These are phyloP conservation scores for Oscheius sp. DNA, from an alignment of 2,888 invertebrate genomes.

Conservation along the genomic window DNA sequence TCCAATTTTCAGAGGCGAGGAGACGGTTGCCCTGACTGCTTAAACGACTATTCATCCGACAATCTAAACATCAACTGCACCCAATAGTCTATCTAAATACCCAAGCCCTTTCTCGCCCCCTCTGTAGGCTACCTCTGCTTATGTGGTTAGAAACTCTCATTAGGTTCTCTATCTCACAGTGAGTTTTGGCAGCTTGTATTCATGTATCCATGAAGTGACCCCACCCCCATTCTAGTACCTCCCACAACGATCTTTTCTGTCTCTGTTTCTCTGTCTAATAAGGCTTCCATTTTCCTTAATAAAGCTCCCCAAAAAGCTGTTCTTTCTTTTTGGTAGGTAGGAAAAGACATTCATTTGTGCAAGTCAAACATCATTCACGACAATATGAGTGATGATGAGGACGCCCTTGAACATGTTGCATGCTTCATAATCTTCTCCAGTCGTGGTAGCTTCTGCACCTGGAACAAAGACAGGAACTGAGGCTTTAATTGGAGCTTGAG, in stretches of 20 bases:
- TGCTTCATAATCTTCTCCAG: no score
- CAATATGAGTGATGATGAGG: no score
- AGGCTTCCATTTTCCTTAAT: constrained; percentile 13
- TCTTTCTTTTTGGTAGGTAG: no score
- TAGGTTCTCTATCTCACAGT: not conserved
- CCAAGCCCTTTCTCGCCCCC: constrained; percentile 29
- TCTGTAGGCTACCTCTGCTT: not conserved
- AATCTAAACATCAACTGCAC: not conserved
- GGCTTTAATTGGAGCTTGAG: no score
- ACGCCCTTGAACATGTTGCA: no score
- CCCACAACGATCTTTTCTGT: constrained; percentile 27
- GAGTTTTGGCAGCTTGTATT: constrained; percentile 3
- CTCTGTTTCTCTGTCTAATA: not conserved
- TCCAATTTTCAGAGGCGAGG: constrained; percentile 18
- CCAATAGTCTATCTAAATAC: constrained; percentile 1
- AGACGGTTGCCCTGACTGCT: constrained; percentile 4
- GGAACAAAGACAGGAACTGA: no score
- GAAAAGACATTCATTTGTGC: no score
- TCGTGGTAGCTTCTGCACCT: no score
- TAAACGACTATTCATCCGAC: constrained; percentile 1
- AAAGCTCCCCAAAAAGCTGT: not conserved
- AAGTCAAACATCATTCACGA: no score
- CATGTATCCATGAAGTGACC: constrained; percentile 19
- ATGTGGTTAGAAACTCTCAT: not conserved
- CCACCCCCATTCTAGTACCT: constrained; percentile 21